A percentile compares a stretch with the other conserved stretches of the same genome.
Conservation (phyloP, 1,140 invertebrate species). For the Eupristina koningsbergeri region DNA sequence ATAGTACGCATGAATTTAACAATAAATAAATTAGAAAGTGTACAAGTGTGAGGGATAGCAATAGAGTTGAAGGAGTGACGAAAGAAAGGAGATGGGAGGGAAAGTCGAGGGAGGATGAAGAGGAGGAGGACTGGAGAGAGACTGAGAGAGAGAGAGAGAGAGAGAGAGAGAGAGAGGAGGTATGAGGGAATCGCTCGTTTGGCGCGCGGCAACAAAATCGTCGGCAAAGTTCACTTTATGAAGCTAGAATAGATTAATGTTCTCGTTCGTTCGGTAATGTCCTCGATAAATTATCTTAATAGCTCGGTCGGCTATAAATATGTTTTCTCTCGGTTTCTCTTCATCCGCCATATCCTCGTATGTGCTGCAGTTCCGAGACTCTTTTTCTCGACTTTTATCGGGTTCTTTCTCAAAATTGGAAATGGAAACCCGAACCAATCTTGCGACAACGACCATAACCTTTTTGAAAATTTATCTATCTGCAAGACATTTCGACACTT, state of each 20-base stretch:
- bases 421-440: slow-evolving; percentile 50
- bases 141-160: no score
- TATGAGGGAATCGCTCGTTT: slow-evolving; percentile 64
- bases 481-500: slow-evolving; percentile 42
- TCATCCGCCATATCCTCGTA: slow-evolving; percentile 59
- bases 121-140: slow-evolving; percentile 18
- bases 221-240: slow-evolving; percentile 71
- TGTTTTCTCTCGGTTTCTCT: slow-evolving; percentile 66
- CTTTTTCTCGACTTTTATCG: slow-evolving; percentile 49
- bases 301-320: slow-evolving; percentile 71
- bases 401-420: slow-evolving; percentile 46
- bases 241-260: slow-evolving; percentile 73
- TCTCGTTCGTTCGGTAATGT: slow-evolving; percentile 72
- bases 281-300: slow-evolving; percentile 73
- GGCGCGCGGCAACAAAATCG: slow-evolving; percentile 70
- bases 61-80: slow-evolving; percentile 14
- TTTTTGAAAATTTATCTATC: slow-evolving; percentile 46
- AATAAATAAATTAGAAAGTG: slow-evolving; percentile 26
- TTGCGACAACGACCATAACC: slow-evolving; percentile 46
- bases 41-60: not conserved
- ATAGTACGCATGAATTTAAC: not conserved
- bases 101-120: not conserved
- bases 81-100: slow-evolving; percentile 11
- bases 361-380: slow-evolving; percentile 29
- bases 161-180: not conserved